Base-by-base conservation (phyloP, 2,113 vertebrate species). In the Tachysurus fulvidraco region DNA sequence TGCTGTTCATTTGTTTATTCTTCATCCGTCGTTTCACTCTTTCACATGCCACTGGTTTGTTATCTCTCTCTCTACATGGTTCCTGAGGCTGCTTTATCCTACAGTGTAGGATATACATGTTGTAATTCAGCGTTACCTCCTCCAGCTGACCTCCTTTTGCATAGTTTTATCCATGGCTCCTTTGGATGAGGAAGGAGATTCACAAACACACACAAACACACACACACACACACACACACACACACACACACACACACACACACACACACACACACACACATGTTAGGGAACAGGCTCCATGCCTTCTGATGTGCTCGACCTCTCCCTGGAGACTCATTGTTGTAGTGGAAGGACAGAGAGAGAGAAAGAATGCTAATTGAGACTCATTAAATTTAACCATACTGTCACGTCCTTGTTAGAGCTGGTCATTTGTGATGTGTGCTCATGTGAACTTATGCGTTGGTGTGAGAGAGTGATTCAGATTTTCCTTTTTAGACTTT, bases 361-460 rank as follows among this genome's bases (percentile, higher is more conserved):
- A 65, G 84, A 73, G 85, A 64, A 62, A 77, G 81, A 85, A 46
- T 90, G 89, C 90, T 92, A 93, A 91, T 90, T 71, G 88, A 87
- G 52, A 30, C 79, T 87, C 87, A 84, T 88, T 88, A 86, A 76
- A 86, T 74, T 36, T 28, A 81, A 89, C 84, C 28, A n/a, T 83
- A 73, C 30, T 60, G 86, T 83, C 77, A 77, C 80, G 52, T 88
- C 21, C 46, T 54, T 2, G 9, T 89, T 81, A 86, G 36, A 57
- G 85, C 54, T 74, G 85, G 88, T 83, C 86, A 83, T 84, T 54
- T 87, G 50, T 78, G 57, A 82, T 85, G 25, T n/a, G 30, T 78
- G 25, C 62, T 77, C 74, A 84, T 84, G 67, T 81, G 67, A 50
- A 73, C 73, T 77, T 80, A 54, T 78, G 52, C 64, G 30, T 52